These are phyloP conservation scores for Ciona savignyi DNA, from an alignment of 23 tunicate genomes.

Conservation along the genomic window DNA sequence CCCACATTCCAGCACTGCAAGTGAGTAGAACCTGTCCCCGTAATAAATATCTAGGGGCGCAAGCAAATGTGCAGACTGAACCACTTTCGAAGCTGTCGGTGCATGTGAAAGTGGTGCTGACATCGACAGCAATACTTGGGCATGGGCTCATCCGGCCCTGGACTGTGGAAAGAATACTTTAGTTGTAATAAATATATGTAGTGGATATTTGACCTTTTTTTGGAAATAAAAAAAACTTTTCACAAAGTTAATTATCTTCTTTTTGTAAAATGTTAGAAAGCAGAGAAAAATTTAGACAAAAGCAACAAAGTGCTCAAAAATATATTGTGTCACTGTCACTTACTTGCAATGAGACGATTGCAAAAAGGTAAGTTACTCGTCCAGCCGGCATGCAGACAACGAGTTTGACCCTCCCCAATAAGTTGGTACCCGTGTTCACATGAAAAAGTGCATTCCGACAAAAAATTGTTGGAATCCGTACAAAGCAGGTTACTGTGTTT, in stretches of 20 bases:
- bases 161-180: no score
- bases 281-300: no score
- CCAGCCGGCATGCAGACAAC: neutral
- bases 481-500: neutral
- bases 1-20: neutral
- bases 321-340: no score
- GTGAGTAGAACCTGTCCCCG: neutral
- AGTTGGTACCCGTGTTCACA: neutral
- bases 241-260: no score
- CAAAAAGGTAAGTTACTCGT: neutral
- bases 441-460: neutral
- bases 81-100: neutral
- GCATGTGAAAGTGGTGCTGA: no score
- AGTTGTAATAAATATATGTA: no score
- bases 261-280: no score
- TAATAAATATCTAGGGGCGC: neutral
- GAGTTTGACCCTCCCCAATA: neutral
- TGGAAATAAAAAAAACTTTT: no score
- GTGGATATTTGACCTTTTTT: no score
- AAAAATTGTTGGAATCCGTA: neutral
- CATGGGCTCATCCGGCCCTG: no score
- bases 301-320: no score
- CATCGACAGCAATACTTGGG: no score
- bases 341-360: neutral
- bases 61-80: neutral